Evolutionary conservation across 2,888 invertebrate species (phyloP).

Genomic region (Bombyx huttoni): DNA sequence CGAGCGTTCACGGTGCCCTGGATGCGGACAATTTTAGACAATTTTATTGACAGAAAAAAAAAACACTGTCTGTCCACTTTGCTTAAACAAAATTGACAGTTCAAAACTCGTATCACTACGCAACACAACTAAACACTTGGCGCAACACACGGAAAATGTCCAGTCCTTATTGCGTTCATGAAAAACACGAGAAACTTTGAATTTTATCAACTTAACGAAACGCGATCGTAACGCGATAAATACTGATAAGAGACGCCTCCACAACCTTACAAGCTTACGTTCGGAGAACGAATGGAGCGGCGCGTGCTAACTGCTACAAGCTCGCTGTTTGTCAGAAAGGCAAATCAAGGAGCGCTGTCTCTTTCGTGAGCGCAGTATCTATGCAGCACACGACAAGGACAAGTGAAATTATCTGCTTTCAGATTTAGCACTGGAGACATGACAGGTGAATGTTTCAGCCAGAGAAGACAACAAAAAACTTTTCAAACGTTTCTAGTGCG

Average conservation of each 20-base stretch:
- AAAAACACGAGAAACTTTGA: conserved; percentile 14
- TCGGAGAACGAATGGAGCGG: conserved; percentile 63
- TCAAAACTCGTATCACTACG: conserved; percentile 18
- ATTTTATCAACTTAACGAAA: conserved; percentile 40
- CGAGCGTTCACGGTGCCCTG: conserved; percentile 37
- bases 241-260: conserved; percentile 23
- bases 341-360: conserved; percentile 38
- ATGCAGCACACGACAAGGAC: conserved; percentile 43
- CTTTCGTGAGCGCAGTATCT: conserved; percentile 37
- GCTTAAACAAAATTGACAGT: conserved; percentile 19
- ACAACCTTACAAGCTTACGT: conserved; percentile 43
- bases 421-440: conserved; percentile 32
- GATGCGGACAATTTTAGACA: conserved; percentile 50
- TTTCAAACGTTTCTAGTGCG: conserved; percentile 50
- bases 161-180: conserved; percentile 9
- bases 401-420: conserved; percentile 27
- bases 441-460: conserved; percentile 61
- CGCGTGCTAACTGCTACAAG: conserved; percentile 60
- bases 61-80: conserved; percentile 25
- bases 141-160: conserved; percentile 8
- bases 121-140: conserved; percentile 19
- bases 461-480: conserved; percentile 53
- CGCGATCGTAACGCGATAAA: conserved; percentile 44
- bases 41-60: conserved; percentile 34
- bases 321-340: conserved; percentile 28